Conservation (phyloP, 2,113 vertebrate species). For the Otolemur garnettii region DNA sequence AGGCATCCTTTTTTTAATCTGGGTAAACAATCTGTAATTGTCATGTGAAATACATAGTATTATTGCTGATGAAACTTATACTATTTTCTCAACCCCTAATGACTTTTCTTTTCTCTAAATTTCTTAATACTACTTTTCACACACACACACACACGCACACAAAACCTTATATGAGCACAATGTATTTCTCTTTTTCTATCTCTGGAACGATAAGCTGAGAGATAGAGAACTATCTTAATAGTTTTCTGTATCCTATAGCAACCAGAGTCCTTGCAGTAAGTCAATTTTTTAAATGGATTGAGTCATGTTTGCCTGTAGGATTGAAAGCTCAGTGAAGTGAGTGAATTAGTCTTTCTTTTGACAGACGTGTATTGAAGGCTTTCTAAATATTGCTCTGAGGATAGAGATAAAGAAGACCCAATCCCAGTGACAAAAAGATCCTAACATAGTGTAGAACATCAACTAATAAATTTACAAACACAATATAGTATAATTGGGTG, state of each 20-base stretch:
- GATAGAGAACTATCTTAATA: slow-evolving; percentile 57
- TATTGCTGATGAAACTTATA: neutral
- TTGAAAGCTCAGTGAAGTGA: slow-evolving; percentile 63
- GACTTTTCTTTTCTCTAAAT: neutral
- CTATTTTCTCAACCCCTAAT: neutral
- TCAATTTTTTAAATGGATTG: slow-evolving; percentile 69
- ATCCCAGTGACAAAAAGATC: slow-evolving; percentile 1
- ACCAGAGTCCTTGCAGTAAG: slow-evolving; percentile 65
- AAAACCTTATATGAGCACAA: neutral
- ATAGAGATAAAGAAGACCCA: neutral
- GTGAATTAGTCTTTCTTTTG: slow-evolving; percentile 62
- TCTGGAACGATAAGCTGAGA: slow-evolving; percentile 72
- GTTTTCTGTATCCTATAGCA: slow-evolving; percentile 78
- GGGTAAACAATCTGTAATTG: neutral
- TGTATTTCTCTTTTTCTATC: slow-evolving; percentile 65
- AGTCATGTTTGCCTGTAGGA: slow-evolving; percentile 60
- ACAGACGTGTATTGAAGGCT: slow-evolving; percentile 52
- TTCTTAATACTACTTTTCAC: neutral
- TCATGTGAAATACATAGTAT: neutral
- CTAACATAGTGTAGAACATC: neutral
- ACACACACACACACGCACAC: neutral
- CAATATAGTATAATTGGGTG: neutral
- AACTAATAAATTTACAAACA: neutral
- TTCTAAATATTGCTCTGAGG: slow-evolving; percentile 55
- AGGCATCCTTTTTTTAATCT: neutral